These are phyloP conservation scores for Spodoptera frugiperda DNA, from an alignment of 1,140 invertebrate genomes.

Conservation along the genomic window DNA sequence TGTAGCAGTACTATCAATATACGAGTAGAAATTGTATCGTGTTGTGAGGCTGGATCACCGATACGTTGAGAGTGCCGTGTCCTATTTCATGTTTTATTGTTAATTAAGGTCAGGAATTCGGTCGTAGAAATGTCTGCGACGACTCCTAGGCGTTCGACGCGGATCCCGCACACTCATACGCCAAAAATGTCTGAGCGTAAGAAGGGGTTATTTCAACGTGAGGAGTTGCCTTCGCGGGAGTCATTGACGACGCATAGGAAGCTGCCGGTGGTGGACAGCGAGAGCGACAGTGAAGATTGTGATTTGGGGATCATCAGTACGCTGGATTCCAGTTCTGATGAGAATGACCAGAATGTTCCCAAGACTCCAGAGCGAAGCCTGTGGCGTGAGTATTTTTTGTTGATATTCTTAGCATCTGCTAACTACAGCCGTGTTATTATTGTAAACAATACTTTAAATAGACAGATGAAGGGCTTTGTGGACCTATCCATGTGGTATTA, in stretches of 20 bases:
- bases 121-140: conserved; percentile 69
- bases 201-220: conserved; percentile 77
- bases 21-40: conserved; percentile 1
- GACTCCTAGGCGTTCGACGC: conserved; percentile 76
- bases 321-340: conserved; percentile 79
- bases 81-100: conserved; percentile 33
- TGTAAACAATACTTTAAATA: background rate
- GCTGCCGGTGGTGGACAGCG: conserved; percentile 79
- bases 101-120: conserved; percentile 36
- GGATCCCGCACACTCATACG: conserved; percentile 74
- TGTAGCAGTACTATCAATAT: conserved; percentile 9
- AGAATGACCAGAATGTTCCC: conserved; percentile 71
- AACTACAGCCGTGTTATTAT: background rate
- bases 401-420: background rate
- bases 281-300: conserved; percentile 79
- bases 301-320: conserved; percentile 82
- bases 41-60: conserved; percentile 12
- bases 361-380: conserved; percentile 72
- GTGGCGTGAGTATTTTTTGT: conserved; percentile 72
- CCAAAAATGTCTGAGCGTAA: conserved; percentile 84
- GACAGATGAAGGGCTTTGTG: background rate
- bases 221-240: conserved; percentile 63
- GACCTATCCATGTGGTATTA: background rate
- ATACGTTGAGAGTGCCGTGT: conserved; percentile 25
- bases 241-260: conserved; percentile 73